Base-by-base conservation (phyloP, 1,140 invertebrate genomes). In the Diprion similis region DNA sequence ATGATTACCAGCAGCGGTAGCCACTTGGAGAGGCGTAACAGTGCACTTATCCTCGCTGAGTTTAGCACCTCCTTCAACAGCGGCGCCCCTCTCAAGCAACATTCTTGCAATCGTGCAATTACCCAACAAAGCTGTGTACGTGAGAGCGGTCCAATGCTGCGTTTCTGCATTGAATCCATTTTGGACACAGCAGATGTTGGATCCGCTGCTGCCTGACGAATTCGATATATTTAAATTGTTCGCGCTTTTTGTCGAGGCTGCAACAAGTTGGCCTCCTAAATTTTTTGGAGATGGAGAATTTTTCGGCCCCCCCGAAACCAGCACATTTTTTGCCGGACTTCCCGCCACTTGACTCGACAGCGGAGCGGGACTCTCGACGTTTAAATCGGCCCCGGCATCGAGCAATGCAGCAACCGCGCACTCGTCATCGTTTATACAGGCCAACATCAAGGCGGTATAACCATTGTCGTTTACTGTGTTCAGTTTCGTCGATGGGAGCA, bases 11-110 rank as follows among this genome's bases (percentile, higher is more conserved):
- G 92, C 92, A 0, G 95, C 95, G 37, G 94, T 93, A 0, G 95
- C 95, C 71, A 93, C 93, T 88, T 97, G 96, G 2, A 97, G 81
- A 0, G 96, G 96, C 6, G 95, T 97, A 48, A 96, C 90, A 0
- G 95, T 97, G 77, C 92, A 94, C 74, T 94, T 94, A 76, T 96
- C 95, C 81, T 96, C 95, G 72, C 93, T 93, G 1, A 93, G 80
- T 10, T 92, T 90, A 0, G 94, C 95, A 0, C 95, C 95, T 9
- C 95, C 96, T 87, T 97, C 95, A 0, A 96, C 95, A 70, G 92
- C 89, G n/a, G 94, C 95, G 1, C 95, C 95, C 18, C 93, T 90
- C 76, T 95, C 94, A 17, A 97, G 82, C 9, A 96, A 84, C 73
- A 94, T 89, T 70, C 91, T 88, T 0, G 92, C 92, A 45, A 88